Base-by-base conservation (phyloP, 92 coral and sea anemone genomes). In the Palythoa grandis region DNA sequence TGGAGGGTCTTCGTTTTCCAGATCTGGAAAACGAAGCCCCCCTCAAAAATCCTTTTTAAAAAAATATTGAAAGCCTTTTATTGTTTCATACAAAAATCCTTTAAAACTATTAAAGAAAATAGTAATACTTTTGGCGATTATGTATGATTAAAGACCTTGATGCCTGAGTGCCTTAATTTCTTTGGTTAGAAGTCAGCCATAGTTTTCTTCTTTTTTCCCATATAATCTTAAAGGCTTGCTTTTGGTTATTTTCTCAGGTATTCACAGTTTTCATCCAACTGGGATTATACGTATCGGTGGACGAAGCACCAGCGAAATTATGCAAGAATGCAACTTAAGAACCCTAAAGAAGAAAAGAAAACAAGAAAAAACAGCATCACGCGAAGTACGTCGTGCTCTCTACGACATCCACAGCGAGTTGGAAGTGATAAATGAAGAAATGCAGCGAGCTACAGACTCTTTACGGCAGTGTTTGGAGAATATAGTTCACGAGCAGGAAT, bases 251-350 rank as follows among this genome's bases (percentile, higher is more conserved):
- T 19, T 63, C 61, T 15, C 57, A 80, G 99, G 98, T 43, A 96
- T 96, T 76, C 89, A 91, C 48, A 82, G 88, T 72, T 96, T 95
- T 83, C 98, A 94, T 80, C 92, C 95, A 3, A 69, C 89, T 48
- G 96, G 95, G 15, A 96, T 96, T 57, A 92, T 96, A 14, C 92
- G 99, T 11, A 87, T 96, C 53, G 99, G 99, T 9, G 98, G 98
- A 69, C 86, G 99, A 76, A 94, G 99, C 82, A 91, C 88, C 61
- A 96, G 99, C 39, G 97, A 93, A 72, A 56, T 61, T 37, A 79
- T 96, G 91, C 70, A 92, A 73, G 83, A 84, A 11, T 95, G 92
- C 72, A 90, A 90, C 56, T 88, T 96, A 16, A 76, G 87, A 10
- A 92, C 91, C 13, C 65, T 93, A 5, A 96, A 95, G 83, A 88